Percentiles rank a stretch among this genome's conserved stretches.
Evolutionary conservation across 1,140 invertebrate species (phyloP).

Genomic region (Zeugodacus cucurbitae): DNA sequence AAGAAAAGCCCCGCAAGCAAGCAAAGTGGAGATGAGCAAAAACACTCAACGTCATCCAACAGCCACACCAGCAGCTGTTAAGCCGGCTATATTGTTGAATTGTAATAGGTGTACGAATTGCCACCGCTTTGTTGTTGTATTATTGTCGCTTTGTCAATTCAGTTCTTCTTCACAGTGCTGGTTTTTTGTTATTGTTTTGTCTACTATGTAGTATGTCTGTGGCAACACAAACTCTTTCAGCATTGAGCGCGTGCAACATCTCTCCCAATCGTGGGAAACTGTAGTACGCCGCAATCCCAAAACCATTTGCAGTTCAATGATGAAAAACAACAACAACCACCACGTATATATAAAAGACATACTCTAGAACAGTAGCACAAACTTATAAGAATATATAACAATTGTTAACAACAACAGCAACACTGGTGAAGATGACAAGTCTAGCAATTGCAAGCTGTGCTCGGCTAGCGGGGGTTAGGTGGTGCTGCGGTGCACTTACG

Average conservation of each 20-base stretch:
- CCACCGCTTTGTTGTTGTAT: background rate
- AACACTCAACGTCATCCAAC: conserved; percentile 5
- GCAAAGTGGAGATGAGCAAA: background rate
- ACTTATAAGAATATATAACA: background rate
- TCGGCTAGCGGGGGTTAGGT: background rate
- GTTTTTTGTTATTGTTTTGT: conserved; percentile 21
- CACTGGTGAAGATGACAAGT: background rate
- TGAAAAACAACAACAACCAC: conserved; percentile 42
- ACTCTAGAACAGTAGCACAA: background rate
- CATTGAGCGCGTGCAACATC: conserved; percentile 52
- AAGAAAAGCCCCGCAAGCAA: background rate
- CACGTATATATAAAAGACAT: background rate
- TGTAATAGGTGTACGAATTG: background rate
- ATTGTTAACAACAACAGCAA: background rate
- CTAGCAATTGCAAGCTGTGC: background rate
- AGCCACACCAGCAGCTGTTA: background rate
- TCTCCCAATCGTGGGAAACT: conserved; percentile 57
- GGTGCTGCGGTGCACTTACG: background rate
- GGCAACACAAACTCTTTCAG: background rate
- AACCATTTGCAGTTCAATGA: conserved; percentile 49
- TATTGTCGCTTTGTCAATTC: background rate
- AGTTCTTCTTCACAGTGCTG: background rate
- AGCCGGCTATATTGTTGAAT: background rate
- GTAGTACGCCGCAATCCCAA: conserved; percentile 55
- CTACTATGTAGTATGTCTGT: background rate